These are phyloP conservation scores for Bradypus variegatus DNA, from an alignment of 2,797 vertebrate species.

Conservation along the genomic window DNA sequence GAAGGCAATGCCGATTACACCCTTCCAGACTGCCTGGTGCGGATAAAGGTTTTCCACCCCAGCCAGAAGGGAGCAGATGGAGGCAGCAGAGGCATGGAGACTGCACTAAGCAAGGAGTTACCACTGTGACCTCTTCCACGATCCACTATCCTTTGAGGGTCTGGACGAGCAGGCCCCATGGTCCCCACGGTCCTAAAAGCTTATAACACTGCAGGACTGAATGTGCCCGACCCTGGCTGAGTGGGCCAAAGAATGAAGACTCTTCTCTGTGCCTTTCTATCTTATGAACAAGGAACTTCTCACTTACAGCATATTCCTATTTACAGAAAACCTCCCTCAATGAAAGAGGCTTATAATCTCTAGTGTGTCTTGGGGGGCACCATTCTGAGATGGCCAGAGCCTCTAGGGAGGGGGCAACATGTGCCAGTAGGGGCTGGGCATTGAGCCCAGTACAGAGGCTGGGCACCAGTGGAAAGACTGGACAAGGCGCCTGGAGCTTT, in stretches of 20 bases:
- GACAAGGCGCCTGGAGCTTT: slow-evolving; percentile 34
- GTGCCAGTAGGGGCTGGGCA: background rate
- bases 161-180: background rate
- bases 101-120: background rate
- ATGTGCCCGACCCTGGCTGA: background rate
- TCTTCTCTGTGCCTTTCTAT: slow-evolving; percentile 13
- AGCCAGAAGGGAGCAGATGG: background rate
- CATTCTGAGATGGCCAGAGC: background rate
- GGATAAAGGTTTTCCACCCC: background rate
- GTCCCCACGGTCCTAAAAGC: background rate
- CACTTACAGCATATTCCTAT: slow-evolving; percentile 35
- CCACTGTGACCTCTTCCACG: background rate
- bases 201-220: background rate
- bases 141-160: background rate
- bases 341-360: slow-evolving; percentile 37
- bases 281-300: slow-evolving; percentile 46
- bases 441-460: background rate
- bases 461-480: slow-evolving; percentile 15
- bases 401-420: background rate
- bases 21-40: background rate
- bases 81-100: background rate
- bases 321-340: slow-evolving; percentile 39
- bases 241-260: background rate
- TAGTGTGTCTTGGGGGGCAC: background rate
- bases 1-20: background rate